Conservation (phyloP, 92 coral and sea anemone genomes). For the Porites cylindrica region DNA sequence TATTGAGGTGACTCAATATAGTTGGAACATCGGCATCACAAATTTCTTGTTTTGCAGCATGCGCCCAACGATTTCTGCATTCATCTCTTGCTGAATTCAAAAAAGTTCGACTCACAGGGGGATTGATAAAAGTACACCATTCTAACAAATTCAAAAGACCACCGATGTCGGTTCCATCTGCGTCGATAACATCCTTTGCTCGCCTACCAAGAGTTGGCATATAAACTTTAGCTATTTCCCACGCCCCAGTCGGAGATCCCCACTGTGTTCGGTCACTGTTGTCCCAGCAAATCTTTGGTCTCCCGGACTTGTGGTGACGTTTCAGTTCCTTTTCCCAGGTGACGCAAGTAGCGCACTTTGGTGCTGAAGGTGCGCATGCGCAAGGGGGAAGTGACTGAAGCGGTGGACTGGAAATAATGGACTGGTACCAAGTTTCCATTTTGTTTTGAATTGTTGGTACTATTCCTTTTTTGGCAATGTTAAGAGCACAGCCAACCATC, state of each 20-base stretch:
- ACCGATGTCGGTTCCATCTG: conserved; percentile 68
- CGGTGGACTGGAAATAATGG: conserved; percentile 43
- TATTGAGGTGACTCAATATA: conserved; percentile 13
- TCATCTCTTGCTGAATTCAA: conserved; percentile 2
- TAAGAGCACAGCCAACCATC: conserved; percentile 77
- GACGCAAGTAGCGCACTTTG: not conserved
- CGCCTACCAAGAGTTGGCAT: conserved; percentile 73
- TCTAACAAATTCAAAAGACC: conserved; percentile 79
- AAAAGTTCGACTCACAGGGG: not conserved
- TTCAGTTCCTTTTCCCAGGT: conserved; percentile 50
- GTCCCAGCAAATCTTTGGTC: conserved; percentile 70
- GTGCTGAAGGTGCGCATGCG: no score
- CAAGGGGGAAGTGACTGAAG: conserved; percentile 48
- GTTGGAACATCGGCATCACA: conserved; percentile 35
- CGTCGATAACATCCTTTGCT: conserved; percentile 35
- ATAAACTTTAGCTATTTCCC: conserved; percentile 89
- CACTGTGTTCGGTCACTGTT: conserved; percentile 78
- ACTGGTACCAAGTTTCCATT: conserved; percentile 53
- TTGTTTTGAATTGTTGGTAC: conserved; percentile 52
- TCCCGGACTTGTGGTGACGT: conserved; percentile 39
- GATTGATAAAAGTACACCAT: conserved; percentile 64
- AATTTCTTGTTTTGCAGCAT: conserved; percentile 77
- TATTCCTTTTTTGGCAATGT: conserved; percentile 61
- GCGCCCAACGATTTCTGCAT: conserved; percentile 70
- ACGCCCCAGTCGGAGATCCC: conserved; percentile 79